phyloP scores from a whole-genome alignment of 1,140 invertebrate species.

The Drosophila ercepeae region DNA sequence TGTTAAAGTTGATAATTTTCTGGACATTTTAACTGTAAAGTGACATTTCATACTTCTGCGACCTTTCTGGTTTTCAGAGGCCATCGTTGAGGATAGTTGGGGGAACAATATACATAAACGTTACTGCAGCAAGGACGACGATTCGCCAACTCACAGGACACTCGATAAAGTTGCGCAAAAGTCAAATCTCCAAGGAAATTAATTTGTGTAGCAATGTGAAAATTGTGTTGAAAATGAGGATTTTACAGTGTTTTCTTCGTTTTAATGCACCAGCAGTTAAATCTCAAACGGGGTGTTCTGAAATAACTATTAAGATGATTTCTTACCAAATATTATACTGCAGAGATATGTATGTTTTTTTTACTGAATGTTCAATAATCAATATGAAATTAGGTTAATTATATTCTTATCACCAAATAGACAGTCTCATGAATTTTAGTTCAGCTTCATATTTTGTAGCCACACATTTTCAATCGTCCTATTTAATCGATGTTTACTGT shows the following conservation, averaged over 20 bases:
- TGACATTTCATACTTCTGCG: conserved; percentile 68
- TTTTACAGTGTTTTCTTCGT: conserved; percentile 38
- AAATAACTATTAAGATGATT: background rate
- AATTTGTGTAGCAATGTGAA: conserved; percentile 79
- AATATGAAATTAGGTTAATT: background rate
- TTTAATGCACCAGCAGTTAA: conserved; percentile 1
- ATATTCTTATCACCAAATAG: background rate
- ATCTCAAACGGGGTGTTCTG: background rate
- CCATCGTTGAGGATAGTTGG: conserved; percentile 6
- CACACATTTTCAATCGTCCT: background rate
- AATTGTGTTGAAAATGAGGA: conserved; percentile 71
- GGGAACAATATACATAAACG: conserved; percentile 73
- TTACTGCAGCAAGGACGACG: conserved; percentile 53
- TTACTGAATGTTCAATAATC: background rate
- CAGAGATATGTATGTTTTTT: too few relatives aligned
- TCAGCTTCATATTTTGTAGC: background rate
- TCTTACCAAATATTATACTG: too few relatives aligned
- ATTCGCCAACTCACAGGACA: conserved; percentile 47
- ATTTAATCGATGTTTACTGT: too few relatives aligned
- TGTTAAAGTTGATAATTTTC: conserved; percentile 77
- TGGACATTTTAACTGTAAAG: conserved; percentile 73
- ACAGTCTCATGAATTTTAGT: background rate
- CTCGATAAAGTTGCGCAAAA: conserved; percentile 75
- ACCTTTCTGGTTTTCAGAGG: conserved; percentile 36
- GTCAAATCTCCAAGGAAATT: conserved; percentile 77